Conservation (phyloP, 2,888 invertebrate genomes). For the Ditula angustiorana region DNA sequence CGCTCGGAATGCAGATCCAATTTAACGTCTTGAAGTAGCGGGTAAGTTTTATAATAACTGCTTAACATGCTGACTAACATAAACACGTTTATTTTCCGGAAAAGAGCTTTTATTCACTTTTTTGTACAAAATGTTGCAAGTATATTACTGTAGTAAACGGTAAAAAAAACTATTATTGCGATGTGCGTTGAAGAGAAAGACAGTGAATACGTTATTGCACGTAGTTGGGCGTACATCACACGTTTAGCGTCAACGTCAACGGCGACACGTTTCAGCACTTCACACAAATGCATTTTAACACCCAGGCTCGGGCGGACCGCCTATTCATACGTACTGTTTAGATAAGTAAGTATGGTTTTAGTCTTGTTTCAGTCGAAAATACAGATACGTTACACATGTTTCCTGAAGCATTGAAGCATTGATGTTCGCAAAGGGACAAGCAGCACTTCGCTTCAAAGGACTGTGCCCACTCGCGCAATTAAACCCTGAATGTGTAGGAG, state of each 20-base stretch:
- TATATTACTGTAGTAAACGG: too few relatives aligned
- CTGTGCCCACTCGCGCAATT: slow-evolving; percentile 44
- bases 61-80: too few relatives aligned
- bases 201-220: too few relatives aligned
- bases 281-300: slow-evolving; percentile 1
- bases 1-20: slow-evolving; percentile 53
- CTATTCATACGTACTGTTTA: too few relatives aligned
- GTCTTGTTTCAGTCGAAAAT: too few relatives aligned
- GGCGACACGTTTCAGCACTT: slow-evolving; percentile 5
- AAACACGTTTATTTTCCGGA: too few relatives aligned
- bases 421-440: not conserved
- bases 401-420: slow-evolving; percentile 1
- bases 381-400: not conserved
- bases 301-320: too few relatives aligned
- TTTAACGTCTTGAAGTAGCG: slow-evolving; percentile 50
- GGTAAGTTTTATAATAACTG: slow-evolving; percentile 51
- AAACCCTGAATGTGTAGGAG: slow-evolving; percentile 36
- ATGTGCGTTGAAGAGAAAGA: too few relatives aligned
- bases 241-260: not conserved
- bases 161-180: too few relatives aligned
- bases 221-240: too few relatives aligned
- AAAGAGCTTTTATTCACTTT: not conserved
- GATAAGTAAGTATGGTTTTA: too few relatives aligned
- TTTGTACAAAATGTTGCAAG: too few relatives aligned
- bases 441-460: slow-evolving; percentile 44